phyloP scores from a whole-genome alignment of 2,113 vertebrate genomes.

The Epinephelus cyanopodus region DNA sequence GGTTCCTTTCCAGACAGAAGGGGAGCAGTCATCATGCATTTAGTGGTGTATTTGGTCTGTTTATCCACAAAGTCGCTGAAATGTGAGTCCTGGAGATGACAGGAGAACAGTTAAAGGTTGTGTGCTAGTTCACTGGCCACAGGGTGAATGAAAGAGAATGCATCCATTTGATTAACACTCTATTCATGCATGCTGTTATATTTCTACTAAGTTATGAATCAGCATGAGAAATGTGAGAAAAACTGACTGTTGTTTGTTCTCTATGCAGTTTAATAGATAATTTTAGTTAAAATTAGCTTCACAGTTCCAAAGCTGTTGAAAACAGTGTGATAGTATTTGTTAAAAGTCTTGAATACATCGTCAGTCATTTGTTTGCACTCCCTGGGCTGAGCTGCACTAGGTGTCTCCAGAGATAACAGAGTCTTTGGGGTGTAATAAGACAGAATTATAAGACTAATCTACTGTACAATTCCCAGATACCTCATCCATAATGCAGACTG shows the following conservation, averaged over 20 bases:
- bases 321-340: too few relatives aligned
- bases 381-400: neutral
- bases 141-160: neutral
- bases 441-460: neutral
- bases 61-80: constrained; percentile 91
- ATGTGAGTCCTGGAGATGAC: constrained; percentile 85
- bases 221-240: neutral
- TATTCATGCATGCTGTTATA: neutral
- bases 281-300: neutral
- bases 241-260: neutral
- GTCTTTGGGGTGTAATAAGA: neutral
- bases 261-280: neutral
- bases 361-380: too few relatives aligned
- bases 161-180: neutral
- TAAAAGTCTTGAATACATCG: too few relatives aligned
- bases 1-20: constrained; percentile 87
- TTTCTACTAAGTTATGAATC: neutral
- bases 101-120: neutral
- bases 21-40: constrained; percentile 84
- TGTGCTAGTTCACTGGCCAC: neutral
- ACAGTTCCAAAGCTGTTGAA: too few relatives aligned
- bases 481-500: neutral
- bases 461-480: neutral
- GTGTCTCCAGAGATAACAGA: neutral
- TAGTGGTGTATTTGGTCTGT: constrained; percentile 88